Evolutionary conservation across 2,113 vertebrate genomes (phyloP).

Genomic region (Urocitellus parryii): DNA sequence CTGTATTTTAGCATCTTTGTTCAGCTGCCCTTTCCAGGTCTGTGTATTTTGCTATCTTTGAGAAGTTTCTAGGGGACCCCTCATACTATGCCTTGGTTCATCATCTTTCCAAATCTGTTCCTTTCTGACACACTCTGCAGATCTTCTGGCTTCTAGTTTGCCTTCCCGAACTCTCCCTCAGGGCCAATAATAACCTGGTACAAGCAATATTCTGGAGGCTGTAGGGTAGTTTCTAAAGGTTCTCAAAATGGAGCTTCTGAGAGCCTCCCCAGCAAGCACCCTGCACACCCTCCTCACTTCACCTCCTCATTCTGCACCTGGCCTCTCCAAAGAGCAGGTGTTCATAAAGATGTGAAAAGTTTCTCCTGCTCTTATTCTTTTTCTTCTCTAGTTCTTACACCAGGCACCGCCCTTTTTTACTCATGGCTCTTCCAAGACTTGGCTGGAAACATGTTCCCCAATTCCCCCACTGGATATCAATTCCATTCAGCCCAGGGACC

Average conservation of each 20-base stretch:
- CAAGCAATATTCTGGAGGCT: background rate
- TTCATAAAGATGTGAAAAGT: background rate
- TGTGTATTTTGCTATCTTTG: background rate
- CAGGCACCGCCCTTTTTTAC: background rate
- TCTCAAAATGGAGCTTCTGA: background rate
- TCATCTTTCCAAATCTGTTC: background rate
- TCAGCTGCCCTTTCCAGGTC: background rate
- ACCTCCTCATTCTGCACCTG: background rate
- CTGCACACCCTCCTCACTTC: no score
- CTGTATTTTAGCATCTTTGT: background rate
- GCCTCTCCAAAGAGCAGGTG: background rate
- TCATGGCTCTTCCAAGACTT: background rate
- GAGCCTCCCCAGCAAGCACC: background rate
- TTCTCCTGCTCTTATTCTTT: background rate
- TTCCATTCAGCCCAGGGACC: background rate
- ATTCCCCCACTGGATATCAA: background rate
- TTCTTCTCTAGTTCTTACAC: background rate
- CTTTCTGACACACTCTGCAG: background rate
- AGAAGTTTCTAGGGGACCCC: background rate
- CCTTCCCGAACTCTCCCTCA: background rate
- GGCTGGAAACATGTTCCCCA: background rate
- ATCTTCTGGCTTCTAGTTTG: background rate
- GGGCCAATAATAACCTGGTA: background rate
- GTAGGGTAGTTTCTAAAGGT: background rate
- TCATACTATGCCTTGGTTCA: background rate